Conservation (phyloP, 2,113 vertebrate species). For the Xenus cinereus region DNA sequence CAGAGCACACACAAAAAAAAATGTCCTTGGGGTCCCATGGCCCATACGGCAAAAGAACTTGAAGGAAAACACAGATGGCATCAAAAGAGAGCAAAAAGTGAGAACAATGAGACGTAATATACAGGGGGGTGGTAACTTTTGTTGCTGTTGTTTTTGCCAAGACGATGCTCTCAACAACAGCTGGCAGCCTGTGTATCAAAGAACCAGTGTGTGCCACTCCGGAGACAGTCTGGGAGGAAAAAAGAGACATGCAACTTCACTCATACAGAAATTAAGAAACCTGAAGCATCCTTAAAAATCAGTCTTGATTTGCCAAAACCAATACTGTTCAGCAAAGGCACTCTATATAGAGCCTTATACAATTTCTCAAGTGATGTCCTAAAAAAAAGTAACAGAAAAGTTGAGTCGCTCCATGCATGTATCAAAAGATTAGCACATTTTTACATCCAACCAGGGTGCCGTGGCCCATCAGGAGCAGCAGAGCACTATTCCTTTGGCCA, state of each 20-base stretch:
- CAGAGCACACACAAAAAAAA: background rate
- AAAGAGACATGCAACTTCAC: background rate
- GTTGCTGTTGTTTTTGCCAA: background rate
- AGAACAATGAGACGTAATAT: background rate
- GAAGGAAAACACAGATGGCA: background rate
- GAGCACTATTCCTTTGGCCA: background rate
- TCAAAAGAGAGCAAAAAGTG: background rate
- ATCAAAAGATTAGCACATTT: background rate
- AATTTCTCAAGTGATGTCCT: background rate
- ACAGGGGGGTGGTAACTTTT: accelerated
- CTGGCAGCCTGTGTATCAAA: background rate
- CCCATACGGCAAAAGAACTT: background rate
- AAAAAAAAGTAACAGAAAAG: background rate
- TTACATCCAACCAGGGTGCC: background rate
- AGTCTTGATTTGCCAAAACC: background rate
- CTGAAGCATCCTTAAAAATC: background rate
- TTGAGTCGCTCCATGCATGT: accelerated
- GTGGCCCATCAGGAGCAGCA: background rate
- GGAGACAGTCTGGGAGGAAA: background rate
- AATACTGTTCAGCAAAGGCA: background rate
- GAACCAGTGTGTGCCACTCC: background rate
- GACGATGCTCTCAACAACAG: background rate
- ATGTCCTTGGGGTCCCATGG: background rate
- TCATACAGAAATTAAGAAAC: background rate
- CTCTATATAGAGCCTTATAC: background rate